phyloP scores from a whole-genome alignment of 2,888 invertebrate species.

The Apeira syringaria region DNA sequence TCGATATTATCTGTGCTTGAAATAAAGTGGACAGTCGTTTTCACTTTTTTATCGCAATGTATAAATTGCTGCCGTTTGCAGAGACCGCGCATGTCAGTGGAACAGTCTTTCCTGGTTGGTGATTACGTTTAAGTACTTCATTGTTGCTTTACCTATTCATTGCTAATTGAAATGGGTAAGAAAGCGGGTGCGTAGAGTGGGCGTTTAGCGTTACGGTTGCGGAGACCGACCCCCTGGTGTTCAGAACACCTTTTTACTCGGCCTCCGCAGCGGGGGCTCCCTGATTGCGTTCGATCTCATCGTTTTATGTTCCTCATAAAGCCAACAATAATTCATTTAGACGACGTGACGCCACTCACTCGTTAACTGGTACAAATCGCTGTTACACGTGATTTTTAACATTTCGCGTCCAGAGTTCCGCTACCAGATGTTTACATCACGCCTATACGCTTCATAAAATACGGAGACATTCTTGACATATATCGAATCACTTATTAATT shows the following conservation, averaged over 20 bases:
- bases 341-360: constrained; percentile 82
- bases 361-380: constrained; percentile 73
- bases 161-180: constrained; percentile 78
- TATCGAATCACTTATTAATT: constrained; percentile 16
- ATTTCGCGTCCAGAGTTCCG: constrained; percentile 41
- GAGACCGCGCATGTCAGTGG: neutral
- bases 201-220: constrained; percentile 71
- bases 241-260: constrained; percentile 78
- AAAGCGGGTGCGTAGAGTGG: constrained; percentile 64
- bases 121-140: constrained; percentile 48
- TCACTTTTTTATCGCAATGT: neutral
- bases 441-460: constrained; percentile 16
- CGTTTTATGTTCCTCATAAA: constrained; percentile 81
- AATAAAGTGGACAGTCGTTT: no score
- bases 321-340: constrained; percentile 83
- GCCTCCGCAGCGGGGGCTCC: constrained; percentile 76
- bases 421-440: constrained; percentile 28
- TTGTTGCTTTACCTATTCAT: constrained; percentile 66
- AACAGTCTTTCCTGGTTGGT: constrained; percentile 40
- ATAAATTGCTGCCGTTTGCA: neutral
- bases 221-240: constrained; percentile 62
- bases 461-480: constrained; percentile 4
- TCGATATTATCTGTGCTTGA: no score
- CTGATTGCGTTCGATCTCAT: constrained; percentile 82
- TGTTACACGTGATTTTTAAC: constrained; percentile 53